Evolutionary conservation across 2,888 invertebrate genomes (phyloP).

Genomic region (Spisula solida): DNA sequence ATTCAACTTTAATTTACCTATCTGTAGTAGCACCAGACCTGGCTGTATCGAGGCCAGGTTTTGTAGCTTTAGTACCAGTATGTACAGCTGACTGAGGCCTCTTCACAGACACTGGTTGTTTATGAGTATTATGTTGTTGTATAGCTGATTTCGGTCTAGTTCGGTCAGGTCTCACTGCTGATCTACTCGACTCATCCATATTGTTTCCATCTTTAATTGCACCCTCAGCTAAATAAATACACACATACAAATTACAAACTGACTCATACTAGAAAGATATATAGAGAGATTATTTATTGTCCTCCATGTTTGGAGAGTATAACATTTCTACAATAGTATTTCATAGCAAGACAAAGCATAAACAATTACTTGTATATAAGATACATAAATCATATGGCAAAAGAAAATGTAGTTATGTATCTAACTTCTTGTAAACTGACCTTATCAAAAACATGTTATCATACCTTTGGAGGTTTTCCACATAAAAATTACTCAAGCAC

Average conservation of each 20-base stretch:
- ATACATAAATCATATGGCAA: no score
- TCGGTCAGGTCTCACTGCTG: background rate
- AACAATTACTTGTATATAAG: no score
- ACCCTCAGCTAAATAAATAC: background rate
- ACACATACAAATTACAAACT: background rate
- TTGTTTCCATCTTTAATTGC: background rate
- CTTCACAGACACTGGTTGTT: background rate
- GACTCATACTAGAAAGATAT: no score
- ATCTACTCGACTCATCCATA: background rate
- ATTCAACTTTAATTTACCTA: conserved; percentile 25
- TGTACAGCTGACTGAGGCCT: conserved; percentile 25
- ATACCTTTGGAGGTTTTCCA: no score
- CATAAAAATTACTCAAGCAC: no score
- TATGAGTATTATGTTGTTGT: background rate
- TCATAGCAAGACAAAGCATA: no score
- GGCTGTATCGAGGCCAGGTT: conserved; percentile 34
- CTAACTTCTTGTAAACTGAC: no score
- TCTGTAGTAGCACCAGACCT: conserved; percentile 45
- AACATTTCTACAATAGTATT: no score
- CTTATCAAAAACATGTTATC: no score
- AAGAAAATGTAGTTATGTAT: no score
- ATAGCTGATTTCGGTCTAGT: conserved; percentile 28
- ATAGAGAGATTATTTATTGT: no score
- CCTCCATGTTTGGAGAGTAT: no score
- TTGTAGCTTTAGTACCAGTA: background rate